Conservation (phyloP, 2,797 vertebrate species). For the Merluccius polli region DNA sequence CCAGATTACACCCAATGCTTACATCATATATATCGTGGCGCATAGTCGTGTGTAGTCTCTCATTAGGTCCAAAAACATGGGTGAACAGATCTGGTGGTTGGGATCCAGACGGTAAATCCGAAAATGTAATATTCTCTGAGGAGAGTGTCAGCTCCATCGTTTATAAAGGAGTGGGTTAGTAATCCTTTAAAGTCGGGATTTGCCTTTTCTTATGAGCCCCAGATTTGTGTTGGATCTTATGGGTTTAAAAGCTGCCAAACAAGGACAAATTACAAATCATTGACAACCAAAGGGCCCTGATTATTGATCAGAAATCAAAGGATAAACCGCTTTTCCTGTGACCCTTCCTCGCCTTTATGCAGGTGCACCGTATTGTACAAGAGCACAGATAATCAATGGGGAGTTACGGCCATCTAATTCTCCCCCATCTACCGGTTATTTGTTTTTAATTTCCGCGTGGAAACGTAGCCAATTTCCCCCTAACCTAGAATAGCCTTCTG, state of each 20-base stretch:
- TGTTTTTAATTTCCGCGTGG: slow-evolving; percentile 43
- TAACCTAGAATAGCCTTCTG: slow-evolving; percentile 33
- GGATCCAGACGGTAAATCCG: slow-evolving; percentile 66
- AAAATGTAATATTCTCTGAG: slow-evolving; percentile 62
- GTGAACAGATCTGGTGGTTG: slow-evolving; percentile 55
- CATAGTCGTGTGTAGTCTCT: slow-evolving; percentile 7
- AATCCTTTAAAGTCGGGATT: slow-evolving; percentile 75
- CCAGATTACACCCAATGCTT: neutral
- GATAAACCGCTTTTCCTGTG: slow-evolving; percentile 54
- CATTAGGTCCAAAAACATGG: slow-evolving; percentile 51
- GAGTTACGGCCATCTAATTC: slow-evolving; percentile 41
- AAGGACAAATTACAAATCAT: slow-evolving; percentile 67
- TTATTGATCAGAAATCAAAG: slow-evolving; percentile 67
- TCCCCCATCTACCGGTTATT: slow-evolving; percentile 39
- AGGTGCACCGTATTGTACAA: slow-evolving; percentile 20
- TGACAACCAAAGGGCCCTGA: slow-evolving; percentile 57
- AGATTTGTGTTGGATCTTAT: slow-evolving; percentile 62
- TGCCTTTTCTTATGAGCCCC: slow-evolving; percentile 64
- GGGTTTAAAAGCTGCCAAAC: slow-evolving; percentile 64
- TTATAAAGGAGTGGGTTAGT: slow-evolving; percentile 62
- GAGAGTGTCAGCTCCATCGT: slow-evolving; percentile 53
- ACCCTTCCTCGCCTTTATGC: slow-evolving; percentile 30
- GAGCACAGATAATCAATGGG: slow-evolving; percentile 43
- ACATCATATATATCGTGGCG: neutral
- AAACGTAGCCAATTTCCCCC: slow-evolving; percentile 25